phyloP scores from a whole-genome alignment of 2,797 vertebrate genomes.

The Falco concolor region DNA sequence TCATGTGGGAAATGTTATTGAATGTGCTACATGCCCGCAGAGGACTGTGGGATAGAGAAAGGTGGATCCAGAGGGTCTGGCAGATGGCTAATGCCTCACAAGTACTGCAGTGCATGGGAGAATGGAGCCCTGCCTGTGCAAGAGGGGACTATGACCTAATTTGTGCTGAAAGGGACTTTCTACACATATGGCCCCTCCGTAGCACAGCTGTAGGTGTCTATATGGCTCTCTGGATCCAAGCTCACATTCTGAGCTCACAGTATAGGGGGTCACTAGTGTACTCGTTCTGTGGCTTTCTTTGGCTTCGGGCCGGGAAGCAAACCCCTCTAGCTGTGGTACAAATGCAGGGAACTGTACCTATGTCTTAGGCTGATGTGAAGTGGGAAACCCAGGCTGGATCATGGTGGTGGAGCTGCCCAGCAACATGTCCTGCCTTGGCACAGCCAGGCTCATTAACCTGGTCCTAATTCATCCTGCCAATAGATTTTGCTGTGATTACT shows the following conservation, averaged over 20 bases:
- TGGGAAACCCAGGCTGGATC: background rate
- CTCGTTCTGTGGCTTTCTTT: background rate
- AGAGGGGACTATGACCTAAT: background rate
- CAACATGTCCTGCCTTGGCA: background rate
- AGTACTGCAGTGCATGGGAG: background rate
- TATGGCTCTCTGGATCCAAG: background rate
- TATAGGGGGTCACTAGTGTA: background rate
- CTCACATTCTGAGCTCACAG: background rate
- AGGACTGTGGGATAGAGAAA: background rate
- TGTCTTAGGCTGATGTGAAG: background rate
- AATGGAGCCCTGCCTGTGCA: background rate
- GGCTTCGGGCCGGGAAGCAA: background rate
- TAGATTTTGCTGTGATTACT: background rate
- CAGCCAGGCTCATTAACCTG: background rate
- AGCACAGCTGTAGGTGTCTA: background rate
- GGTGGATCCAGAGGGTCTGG: background rate
- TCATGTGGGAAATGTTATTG: background rate
- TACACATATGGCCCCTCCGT: accelerated
- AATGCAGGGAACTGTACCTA: background rate
- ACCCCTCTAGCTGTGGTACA: background rate
- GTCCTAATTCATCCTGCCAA: background rate
- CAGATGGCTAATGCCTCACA: background rate
- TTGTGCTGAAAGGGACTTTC: background rate
- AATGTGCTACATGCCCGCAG: background rate
- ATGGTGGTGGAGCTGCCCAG: background rate